Evolutionary conservation across 2,888 invertebrate genomes (phyloP).

Genomic region (Calephelis perditalis): DNA sequence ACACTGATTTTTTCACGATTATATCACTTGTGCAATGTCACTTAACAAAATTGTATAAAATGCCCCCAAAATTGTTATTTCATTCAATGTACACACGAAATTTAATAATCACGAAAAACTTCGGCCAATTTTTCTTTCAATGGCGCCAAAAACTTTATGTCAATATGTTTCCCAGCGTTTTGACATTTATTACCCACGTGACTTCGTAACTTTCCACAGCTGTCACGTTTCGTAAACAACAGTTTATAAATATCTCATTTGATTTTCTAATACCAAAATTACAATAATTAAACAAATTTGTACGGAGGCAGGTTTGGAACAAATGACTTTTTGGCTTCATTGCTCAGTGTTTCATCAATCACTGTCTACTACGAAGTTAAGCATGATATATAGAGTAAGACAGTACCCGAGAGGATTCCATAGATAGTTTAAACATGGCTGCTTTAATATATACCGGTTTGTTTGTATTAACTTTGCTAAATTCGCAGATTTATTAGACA

Average conservation of each 20-base stretch:
- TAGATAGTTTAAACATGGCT: neutral
- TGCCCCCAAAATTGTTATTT: too few species aligned
- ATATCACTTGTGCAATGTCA: too few species aligned
- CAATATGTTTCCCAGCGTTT: too few species aligned
- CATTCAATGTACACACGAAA: too few species aligned
- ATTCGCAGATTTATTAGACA: too few species aligned
- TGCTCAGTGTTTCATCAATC: constrained; percentile 22
- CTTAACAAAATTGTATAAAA: too few species aligned
- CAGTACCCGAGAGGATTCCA: constrained; percentile 15
- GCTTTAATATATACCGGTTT: neutral
- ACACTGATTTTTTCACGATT: too few species aligned
- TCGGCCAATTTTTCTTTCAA: too few species aligned
- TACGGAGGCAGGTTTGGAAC: constrained; percentile 16
- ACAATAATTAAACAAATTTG: constrained; percentile 14
- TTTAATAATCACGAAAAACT: too few species aligned
- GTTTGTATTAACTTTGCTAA: neutral
- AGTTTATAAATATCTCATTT: neutral
- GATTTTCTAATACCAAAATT: neutral
- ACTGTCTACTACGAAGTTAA: constrained; percentile 24
- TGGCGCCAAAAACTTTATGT: too few species aligned
- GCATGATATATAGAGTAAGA: constrained; percentile 24
- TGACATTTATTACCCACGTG: too few species aligned
- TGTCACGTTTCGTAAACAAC: neutral
- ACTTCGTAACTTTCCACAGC: too few species aligned
- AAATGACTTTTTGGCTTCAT: constrained; percentile 23